Conservation (phyloP, 2,113 vertebrate genomes). For the Typhlomys cinereus region DNA sequence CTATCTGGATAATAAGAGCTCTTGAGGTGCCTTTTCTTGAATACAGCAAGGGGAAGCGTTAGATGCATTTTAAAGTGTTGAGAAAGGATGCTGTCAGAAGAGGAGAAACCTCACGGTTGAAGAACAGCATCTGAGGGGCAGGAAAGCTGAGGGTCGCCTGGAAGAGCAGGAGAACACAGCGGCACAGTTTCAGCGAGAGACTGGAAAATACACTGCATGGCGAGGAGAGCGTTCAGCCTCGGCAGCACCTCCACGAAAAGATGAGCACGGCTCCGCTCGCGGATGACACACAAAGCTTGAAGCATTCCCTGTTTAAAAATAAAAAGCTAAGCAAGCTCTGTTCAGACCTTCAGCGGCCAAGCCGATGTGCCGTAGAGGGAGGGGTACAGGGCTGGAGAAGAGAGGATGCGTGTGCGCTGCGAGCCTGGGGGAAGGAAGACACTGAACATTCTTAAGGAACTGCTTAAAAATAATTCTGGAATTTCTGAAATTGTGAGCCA, state of each 20-base stretch:
- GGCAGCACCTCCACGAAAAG: too few species aligned
- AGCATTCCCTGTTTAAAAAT: too few species aligned
- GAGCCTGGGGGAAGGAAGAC: not conserved
- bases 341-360: not conserved
- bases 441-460: not conserved
- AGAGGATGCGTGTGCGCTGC: not conserved
- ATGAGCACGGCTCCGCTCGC: too few species aligned
- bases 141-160: not conserved
- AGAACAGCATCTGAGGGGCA: not conserved
- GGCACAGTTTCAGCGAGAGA: not conserved
- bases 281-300: too few species aligned
- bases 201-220: too few species aligned
- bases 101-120: not conserved
- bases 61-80: constrained; percentile 44
- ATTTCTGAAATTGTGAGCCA: constrained; percentile 32
- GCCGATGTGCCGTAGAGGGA: not conserved
- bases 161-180: not conserved
- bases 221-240: too few species aligned
- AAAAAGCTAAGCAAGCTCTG: not conserved
- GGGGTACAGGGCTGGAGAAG: not conserved
- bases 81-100: not conserved
- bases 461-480: not conserved
- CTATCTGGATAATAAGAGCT: not conserved
- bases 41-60: not conserved
- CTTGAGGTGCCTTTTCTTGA: not conserved